Conservation (phyloP, 2,797 vertebrate species). For the Mormyrus hasselquistii region DNA sequence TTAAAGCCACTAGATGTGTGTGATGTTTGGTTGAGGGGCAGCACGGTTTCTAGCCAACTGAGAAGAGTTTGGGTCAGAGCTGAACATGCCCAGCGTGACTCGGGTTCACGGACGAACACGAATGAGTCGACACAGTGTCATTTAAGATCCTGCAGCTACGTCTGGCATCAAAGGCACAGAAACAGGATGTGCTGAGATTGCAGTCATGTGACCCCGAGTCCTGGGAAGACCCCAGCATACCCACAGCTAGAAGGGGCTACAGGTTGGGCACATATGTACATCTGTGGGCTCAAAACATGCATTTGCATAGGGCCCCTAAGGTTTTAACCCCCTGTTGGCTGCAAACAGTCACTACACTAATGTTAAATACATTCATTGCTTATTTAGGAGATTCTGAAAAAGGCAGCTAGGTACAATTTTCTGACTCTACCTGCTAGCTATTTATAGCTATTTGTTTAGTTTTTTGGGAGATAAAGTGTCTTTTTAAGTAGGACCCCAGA, state of each 20-base stretch:
- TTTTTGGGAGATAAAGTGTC: background rate
- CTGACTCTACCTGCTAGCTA: background rate
- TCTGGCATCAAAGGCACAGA: background rate
- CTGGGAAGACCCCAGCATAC: background rate
- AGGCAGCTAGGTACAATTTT: background rate
- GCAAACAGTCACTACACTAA: background rate
- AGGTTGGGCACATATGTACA: background rate
- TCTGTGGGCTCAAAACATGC: background rate
- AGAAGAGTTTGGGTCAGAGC: background rate
- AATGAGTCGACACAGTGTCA: background rate
- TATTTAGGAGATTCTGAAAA: background rate
- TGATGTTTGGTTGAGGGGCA: too few species aligned
- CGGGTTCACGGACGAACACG: background rate
- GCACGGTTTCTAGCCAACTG: background rate
- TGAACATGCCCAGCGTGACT: background rate
- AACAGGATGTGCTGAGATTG: background rate
- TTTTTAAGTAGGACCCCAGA: background rate
- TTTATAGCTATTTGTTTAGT: background rate
- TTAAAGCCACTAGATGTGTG: background rate
- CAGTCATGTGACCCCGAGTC: background rate
- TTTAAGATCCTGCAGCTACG: background rate
- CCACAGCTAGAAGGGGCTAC: background rate
- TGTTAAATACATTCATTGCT: background rate
- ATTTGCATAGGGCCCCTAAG: background rate
- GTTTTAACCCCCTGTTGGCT: background rate